Evolutionary conservation across 1,140 invertebrate genomes (phyloP).

Genomic region (Papilio helenus): DNA sequence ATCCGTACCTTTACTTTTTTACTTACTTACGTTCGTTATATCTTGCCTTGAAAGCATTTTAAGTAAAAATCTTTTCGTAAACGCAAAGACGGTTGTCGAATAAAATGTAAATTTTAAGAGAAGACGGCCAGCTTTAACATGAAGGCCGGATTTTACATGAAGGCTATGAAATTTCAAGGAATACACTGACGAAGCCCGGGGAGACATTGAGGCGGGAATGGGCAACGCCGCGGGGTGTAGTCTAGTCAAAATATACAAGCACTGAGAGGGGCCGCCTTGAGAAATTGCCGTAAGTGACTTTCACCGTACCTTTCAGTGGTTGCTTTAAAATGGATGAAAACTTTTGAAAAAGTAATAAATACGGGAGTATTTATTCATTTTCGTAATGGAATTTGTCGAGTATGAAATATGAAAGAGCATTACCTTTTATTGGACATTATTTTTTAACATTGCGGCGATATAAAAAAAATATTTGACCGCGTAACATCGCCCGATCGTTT

Average conservation of each 20-base stretch:
- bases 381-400: constrained; percentile 58
- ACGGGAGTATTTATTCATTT: constrained; percentile 59
- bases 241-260: constrained; percentile 23
- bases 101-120: constrained; percentile 23
- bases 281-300: constrained; percentile 48
- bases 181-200: neutral
- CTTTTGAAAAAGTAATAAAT: constrained; percentile 50
- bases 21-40: neutral
- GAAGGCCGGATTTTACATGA: neutral
- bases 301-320: constrained; percentile 42
- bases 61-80: constrained; percentile 23
- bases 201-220: constrained; percentile 12
- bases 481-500: constrained; percentile 14
- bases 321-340: constrained; percentile 54
- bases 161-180: constrained; percentile 12
- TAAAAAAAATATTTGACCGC: constrained; percentile 5
- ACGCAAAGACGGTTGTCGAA: constrained; percentile 8
- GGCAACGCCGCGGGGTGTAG: neutral
- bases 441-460: constrained; percentile 6
- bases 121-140: neutral
- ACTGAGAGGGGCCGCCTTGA: constrained; percentile 41
- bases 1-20: neutral
- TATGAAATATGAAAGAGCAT: constrained; percentile 48
- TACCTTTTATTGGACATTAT: constrained; percentile 34
- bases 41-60: neutral